Evolutionary conservation across 1,140 invertebrate genomes (phyloP), one percentile per base, ranked within the genome.

Genomic region (Drosophila asahinai): DNA sequence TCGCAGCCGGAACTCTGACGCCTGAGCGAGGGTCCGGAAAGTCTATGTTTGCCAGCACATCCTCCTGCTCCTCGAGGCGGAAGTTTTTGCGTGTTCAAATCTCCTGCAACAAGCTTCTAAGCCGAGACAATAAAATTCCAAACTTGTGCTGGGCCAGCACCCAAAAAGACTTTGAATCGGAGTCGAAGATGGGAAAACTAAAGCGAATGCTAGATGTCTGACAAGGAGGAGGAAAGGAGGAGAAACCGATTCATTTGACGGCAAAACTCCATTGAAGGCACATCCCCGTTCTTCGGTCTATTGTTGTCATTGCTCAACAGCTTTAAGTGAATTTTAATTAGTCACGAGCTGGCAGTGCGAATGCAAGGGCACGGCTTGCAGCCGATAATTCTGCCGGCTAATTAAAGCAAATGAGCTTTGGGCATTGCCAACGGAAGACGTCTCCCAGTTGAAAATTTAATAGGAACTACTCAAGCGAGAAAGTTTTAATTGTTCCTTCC

Each of bases 401-500:
- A 52, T 55, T 64, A 77, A 66, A 61, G 57, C 27, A 36, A 78
- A 59, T 74, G 59, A 61, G 52, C 72, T 42, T 61, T 67, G 58
- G 80, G 36, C 27, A 22, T 63, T 59, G 67, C 33, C 12, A 22
- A 15, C 0, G 12, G 14, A 42, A 15, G 17, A 27, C 11, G 22
- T 25, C 22, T 12, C 3, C 4, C 64, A 51, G 81, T 63, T 48
- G 45, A 60, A 19, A 79, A 57, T 63, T 33, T 48, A 40, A 66
- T 64, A 47, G 38, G 57, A 52, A 36, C 15, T 45, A 40, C 64
- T 45, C 30, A 15, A 71, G 75, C 25, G 19, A 5, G 25, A 83
- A 82, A 83, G 62, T 84, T 84, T 84, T 84, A 84, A 80, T 81
- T 80, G 67, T 52, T 72, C 33, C 66, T 42, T 19, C 17, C 25